phyloP scores from a whole-genome alignment of 1,140 invertebrate genomes.

The Lineus longissimus region DNA sequence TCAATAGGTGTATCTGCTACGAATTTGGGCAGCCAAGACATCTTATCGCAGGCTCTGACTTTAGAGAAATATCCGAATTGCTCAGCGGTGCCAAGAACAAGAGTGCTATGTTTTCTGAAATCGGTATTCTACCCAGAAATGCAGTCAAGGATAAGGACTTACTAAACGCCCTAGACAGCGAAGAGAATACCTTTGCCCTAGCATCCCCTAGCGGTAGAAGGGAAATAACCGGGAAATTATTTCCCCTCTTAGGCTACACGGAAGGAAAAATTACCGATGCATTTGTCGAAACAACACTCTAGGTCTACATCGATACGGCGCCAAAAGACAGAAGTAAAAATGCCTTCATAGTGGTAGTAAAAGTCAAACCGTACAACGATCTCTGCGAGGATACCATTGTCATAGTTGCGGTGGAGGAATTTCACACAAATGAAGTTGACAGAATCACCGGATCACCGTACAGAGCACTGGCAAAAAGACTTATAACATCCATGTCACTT shows the following conservation, averaged over 20 bases:
- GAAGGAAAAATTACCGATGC: background rate
- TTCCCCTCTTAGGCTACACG: background rate
- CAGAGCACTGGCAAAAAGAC: background rate
- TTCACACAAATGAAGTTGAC: background rate
- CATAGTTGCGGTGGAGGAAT: background rate
- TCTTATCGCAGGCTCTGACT: background rate
- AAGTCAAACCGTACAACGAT: background rate
- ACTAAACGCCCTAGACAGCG: background rate
- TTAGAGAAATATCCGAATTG: constrained; percentile 1
- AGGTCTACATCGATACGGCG: background rate
- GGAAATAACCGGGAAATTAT: background rate
- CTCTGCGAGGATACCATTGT: background rate
- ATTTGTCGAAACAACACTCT: background rate
- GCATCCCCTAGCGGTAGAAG: background rate
- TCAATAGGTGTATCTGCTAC: background rate
- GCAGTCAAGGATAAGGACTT: background rate
- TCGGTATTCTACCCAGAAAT: background rate
- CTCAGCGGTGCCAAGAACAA: background rate
- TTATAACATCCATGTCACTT: background rate
- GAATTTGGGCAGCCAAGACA: background rate
- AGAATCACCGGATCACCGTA: background rate
- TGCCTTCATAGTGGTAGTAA: background rate
- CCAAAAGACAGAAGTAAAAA: background rate
- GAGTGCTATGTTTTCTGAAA: constrained; percentile 1
- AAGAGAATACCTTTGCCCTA: background rate